Percentiles rank a stretch among this genome's conserved stretches.
These are phyloP conservation scores for Jordanella pulchra DNA, from an alignment of 2,797 vertebrate species.

Conservation along the genomic window DNA sequence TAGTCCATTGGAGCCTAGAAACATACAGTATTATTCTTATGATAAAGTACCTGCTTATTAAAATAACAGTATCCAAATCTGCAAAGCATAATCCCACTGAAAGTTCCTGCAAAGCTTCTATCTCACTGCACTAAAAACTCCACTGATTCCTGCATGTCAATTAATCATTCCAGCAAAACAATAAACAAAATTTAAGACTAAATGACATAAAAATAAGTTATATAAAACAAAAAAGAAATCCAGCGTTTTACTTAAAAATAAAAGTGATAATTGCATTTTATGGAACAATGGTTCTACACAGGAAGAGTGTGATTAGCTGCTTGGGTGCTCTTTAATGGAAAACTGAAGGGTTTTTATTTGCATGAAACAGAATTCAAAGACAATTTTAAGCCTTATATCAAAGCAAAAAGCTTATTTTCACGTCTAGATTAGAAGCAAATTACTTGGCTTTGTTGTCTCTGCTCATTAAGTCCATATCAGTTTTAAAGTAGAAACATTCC, in stretches of 20 bases:
- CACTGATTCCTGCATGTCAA: background rate
- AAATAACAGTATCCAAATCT: background rate
- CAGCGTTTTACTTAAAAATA: background rate
- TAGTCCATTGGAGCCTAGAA: background rate
- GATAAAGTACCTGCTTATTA: background rate
- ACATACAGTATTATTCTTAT: background rate
- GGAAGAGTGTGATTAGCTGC: slow-evolving; percentile 3
- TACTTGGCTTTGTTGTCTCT: background rate
- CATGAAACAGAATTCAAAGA: slow-evolving; percentile 14
- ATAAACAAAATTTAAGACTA: background rate
- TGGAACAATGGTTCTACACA: background rate
- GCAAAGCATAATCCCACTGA: background rate
- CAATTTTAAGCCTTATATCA: background rate
- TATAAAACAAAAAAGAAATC: background rate
- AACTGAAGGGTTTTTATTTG: slow-evolving; percentile 19
- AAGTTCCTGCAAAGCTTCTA: background rate
- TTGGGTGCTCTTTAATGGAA: slow-evolving; percentile 1
- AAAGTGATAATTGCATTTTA: background rate
- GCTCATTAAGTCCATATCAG: slow-evolving; percentile 15
- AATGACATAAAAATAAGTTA: background rate
- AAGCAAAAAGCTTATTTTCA: slow-evolving; percentile 5
- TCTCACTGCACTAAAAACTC: background rate
- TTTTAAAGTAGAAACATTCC: slow-evolving; percentile 8
- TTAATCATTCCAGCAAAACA: background rate
- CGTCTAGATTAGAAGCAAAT: background rate